phyloP scores from a whole-genome alignment of 2,888 invertebrate genomes.

The Ectemnius cavifrons region DNA sequence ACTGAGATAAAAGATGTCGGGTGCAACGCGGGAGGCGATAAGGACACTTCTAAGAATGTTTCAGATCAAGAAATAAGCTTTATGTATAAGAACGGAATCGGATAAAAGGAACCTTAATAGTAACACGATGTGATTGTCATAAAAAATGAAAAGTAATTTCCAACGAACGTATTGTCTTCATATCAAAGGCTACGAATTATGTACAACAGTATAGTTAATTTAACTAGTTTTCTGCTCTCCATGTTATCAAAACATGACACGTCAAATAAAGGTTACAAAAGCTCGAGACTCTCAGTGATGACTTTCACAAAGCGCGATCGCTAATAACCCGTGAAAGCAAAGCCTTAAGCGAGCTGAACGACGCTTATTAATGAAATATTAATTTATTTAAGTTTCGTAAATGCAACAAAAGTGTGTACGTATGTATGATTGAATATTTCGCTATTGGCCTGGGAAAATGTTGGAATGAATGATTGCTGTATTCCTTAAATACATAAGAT shows the following conservation, averaged over 20 bases:
- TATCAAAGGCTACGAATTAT: constrained; percentile 53
- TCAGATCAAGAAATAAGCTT: too few species aligned
- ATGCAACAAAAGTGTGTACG: constrained; percentile 67
- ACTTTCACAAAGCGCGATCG: constrained; percentile 5
- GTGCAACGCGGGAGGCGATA: too few species aligned
- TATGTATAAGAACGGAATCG: too few species aligned
- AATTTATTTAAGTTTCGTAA: constrained; percentile 68
- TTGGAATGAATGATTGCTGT: constrained; percentile 72
- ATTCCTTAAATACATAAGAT: constrained; percentile 72
- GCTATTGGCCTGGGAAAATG: constrained; percentile 58
- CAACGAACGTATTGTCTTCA: constrained; percentile 34
- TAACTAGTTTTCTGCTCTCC: constrained; percentile 34
- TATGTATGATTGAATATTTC: constrained; percentile 57
- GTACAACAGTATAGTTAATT: constrained; percentile 50
- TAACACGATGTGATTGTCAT: constrained; percentile 8
- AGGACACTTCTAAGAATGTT: too few species aligned
- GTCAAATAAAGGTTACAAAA: too few species aligned
- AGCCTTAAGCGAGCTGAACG: constrained; percentile 42
- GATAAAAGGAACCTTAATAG: too few species aligned
- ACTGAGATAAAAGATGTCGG: too few species aligned
- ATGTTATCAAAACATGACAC: constrained; percentile 29
- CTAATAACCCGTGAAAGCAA: constrained; percentile 29
- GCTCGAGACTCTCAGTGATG: too few species aligned
- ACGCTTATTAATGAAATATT: constrained; percentile 52
- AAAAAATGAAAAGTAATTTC: constrained; percentile 23